Evolutionary conservation across 2,113 vertebrate genomes (phyloP), one percentile per base, ranked within the genome.

Genomic region (Lophochroa leadbeateri): DNA sequence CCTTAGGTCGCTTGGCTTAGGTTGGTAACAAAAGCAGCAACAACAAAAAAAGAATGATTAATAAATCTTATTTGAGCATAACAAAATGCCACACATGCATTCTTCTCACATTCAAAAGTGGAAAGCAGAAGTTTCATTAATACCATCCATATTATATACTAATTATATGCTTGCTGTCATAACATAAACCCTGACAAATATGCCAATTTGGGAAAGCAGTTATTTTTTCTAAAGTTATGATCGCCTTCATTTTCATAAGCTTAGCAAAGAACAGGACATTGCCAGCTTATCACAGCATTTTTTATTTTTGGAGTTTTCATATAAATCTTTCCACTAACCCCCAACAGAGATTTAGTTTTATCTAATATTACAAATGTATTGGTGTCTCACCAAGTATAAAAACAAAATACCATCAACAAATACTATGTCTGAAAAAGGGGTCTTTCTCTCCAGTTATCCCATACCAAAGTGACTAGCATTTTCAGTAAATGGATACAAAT

Each of bases 1-100:
- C 97, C 99, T 98, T 95, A 99, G 97, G 95, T 99, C 99, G 27
- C 99, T 99, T 96, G 99, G 99, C 99, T 99, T 97, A 57, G 41
- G 89, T 94, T 72, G 86, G 74, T 58, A 94, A 88, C 25, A 96
- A 96, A 88, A 92, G 92, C 85, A 95, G 65, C 58, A 97, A 96
- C 17, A 97, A 70, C 17, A 87, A 81, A 43, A 94, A 91, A 69
- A 44, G 41, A 85, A 81, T 28, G 13, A 85, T 98, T 96, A 98
- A 52, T 97, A 29, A 86, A 82, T 72, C n/a, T 49, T 61, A 74
- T 17, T 65, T 78, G 39, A 81, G 4, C 28, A 69, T 46, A 61
- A 39, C 9, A 82, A 88, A 77, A 72, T 37, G 8, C 4, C 20
- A 53, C 7, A 81, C 5, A 41, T 65, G 86, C 3, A 2, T 60